Evolutionary conservation across 2,888 invertebrate genomes (phyloP), one percentile per base, ranked within the genome.

Genomic region (Ferdinandea cuprea): DNA sequence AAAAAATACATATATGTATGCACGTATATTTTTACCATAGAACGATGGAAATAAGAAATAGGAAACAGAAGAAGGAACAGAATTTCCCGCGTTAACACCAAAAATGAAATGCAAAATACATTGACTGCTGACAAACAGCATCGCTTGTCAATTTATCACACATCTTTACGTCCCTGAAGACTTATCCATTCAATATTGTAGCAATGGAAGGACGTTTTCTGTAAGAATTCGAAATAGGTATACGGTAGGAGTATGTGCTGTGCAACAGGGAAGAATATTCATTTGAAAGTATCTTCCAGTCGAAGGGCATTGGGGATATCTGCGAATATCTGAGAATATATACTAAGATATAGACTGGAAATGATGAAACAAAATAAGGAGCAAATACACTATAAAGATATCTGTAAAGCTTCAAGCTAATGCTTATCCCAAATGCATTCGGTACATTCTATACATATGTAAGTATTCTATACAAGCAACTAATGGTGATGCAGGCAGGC

Each of bases 91-190:
- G 81, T 76, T 76, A 81, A 81, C 76, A 71, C 19, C 46, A 59
- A 85, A 79, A 87, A 89, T 88, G 88, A 89, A 89, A 89, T 88
- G 88, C 89, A 89, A 89, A 25, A 89, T 88, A 87, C 87, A 88
- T 89, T 89, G 89, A 89, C 88, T 89, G 88, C 90, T 90, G 90
- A 89, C 90, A 90, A 90, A 90, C 88, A 88, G 89, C 88, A 89
- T 88, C 88, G 88, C 89, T 87, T 90, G 89, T 89, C 90, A 90
- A 90, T 90, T 90, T 89, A 89, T 90, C 89, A 90, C 88, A 89
- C 87, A 86, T 37, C 40, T 54, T 52, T 72, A 81, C 32, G 59
- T 58, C 28, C 46, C 21, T 58, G 37, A 42, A 54, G 58, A 11
- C 30, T 58, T 28, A 44, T 61, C 77, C 37, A 54, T 19, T 21